Evolutionary conservation across 2,113 vertebrate genomes (phyloP), one percentile per base, ranked within the genome.

Genomic region (Mus spicilegus): DNA sequence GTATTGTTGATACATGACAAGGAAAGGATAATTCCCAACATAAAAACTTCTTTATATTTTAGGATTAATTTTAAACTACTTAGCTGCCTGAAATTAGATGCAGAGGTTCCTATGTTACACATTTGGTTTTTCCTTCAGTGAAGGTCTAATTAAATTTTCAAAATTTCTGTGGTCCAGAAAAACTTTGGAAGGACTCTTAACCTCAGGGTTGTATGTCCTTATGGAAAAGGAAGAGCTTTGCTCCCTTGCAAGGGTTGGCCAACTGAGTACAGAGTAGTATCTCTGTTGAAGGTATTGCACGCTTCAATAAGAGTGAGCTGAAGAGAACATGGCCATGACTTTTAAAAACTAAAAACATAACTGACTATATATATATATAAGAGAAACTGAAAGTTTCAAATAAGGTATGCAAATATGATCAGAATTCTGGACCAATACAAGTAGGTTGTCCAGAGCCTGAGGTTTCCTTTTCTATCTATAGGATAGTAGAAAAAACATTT

Each of bases 61-160:
- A 89, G 46, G 17, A 84, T 81, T 70, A 78, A 28, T 81, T 94
- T 92, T 10, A 90, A 95, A 72, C 12, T 87, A 28, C 30, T 87
- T 92, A 93, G n/a, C 56, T 75, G 2, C n/a, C 39, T 97, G 51
- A 95, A 95, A 89, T 33, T 88, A 72, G 89, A 87, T 16, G 51
- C 7, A 92, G 58, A 87, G 87, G 81, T 95, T 90, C 87, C 2
- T 93, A 17, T 87, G 33, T 54, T 93, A 1, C 4, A 28, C 19
- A 42, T 33, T 91, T 58, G 65, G 12, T 75, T 75, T 82, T 87
- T 10, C 39, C 56, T 9, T 9, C 24, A 81, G 26, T 93, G 56
- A 63, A 2, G 13, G 1, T 90, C 61, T 91, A 84, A 81, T 73
- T 85, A 89, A 42, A 30, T 70, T 94, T 89, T 91, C 13, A 93